Evolutionary conservation across 1,140 invertebrate genomes (phyloP).

Genomic region (Druon quercuslanigerum): DNA sequence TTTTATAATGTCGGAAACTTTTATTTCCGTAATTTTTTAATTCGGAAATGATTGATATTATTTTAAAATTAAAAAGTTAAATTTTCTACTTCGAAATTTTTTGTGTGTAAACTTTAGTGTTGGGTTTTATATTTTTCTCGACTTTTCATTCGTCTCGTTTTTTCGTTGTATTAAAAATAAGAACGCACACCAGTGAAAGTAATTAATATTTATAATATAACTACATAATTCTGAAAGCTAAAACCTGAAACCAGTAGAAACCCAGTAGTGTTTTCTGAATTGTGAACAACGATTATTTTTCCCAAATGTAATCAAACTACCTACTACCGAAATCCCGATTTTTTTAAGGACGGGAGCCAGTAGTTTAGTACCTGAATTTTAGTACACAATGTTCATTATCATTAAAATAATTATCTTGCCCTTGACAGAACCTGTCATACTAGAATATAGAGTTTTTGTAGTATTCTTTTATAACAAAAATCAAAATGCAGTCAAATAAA

Average conservation of each 20-base stretch:
- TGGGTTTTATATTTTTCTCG: too few relatives aligned
- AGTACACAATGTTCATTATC: conserved; percentile 27
- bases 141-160: background rate
- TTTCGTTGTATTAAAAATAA: background rate
- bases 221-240: background rate
- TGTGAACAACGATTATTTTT: background rate
- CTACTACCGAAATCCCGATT: background rate
- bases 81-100: too few relatives aligned
- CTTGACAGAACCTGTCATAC: background rate
- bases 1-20: too few relatives aligned
- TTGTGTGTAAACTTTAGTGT: too few relatives aligned
- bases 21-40: too few relatives aligned
- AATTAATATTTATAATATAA: background rate
- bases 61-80: too few relatives aligned
- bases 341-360: background rate
- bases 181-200: background rate
- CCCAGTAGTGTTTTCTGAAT: conserved; percentile 20
- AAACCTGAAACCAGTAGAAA: conserved; percentile 7
- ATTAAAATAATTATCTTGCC: conserved; percentile 36
- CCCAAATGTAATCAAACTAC: background rate
- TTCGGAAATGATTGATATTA: too few relatives aligned
- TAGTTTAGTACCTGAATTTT: conserved; percentile 44
- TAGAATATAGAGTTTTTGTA: background rate
- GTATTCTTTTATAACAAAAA: background rate
- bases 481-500: conserved; percentile 4